A percentile compares a stretch with the other conserved stretches of the same genome.
Evolutionary conservation across 2,797 vertebrate genomes (phyloP).

Genomic region (Galagoides demidoff): DNA sequence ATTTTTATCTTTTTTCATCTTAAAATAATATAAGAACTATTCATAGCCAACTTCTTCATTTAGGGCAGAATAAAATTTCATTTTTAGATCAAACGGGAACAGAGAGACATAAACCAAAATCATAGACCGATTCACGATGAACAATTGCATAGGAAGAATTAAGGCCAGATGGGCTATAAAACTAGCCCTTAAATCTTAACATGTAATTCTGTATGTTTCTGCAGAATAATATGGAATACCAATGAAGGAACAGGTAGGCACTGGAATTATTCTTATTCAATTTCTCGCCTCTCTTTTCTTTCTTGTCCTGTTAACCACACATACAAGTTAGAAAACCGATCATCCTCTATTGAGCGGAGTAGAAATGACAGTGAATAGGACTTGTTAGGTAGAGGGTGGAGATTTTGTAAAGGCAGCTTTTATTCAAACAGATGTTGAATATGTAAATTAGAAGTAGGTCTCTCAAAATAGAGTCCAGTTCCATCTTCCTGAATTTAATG

Average conservation of each 20-base stretch:
- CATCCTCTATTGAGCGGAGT: no score
- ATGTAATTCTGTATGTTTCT: slow-evolving; percentile 4
- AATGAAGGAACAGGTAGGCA: not conserved
- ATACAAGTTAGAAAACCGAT: not conserved
- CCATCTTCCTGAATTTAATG: not conserved
- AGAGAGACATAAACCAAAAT: slow-evolving; percentile 45
- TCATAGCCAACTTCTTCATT: slow-evolving; percentile 29
- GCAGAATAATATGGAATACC: not conserved
- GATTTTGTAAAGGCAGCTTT: not conserved
- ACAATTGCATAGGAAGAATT: slow-evolving; percentile 53
- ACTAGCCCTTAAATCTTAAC: slow-evolving; percentile 35
- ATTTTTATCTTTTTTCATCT: slow-evolving; percentile 57
- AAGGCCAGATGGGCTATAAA: slow-evolving; percentile 67
- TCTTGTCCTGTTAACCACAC: not conserved
- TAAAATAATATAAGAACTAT: slow-evolving; percentile 34
- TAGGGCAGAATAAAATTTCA: slow-evolving; percentile 44
- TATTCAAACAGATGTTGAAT: not conserved
- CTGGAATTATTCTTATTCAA: not conserved
- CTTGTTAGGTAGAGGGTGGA: not conserved
- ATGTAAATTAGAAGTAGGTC: not conserved
- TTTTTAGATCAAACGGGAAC: slow-evolving; percentile 61
- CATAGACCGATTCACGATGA: not conserved
- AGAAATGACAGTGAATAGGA: not conserved
- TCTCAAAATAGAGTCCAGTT: not conserved
- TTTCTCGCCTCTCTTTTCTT: not conserved